phyloP scores from a whole-genome alignment of 2,113 vertebrate genomes.

The Camelus dromedarius region DNA sequence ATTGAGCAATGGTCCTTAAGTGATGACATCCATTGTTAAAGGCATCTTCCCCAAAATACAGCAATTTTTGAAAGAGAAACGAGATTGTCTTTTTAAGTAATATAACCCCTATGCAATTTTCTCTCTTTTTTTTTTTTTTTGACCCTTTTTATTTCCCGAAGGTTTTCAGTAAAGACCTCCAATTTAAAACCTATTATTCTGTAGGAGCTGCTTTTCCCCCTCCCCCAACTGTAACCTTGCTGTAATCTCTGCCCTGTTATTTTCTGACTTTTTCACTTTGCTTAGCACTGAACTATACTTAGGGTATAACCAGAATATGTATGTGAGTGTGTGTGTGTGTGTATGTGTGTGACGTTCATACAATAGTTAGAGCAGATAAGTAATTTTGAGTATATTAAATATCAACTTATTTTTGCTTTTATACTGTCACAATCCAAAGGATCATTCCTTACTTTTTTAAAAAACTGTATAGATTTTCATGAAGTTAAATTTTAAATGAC shows the following conservation, averaged over 20 bases:
- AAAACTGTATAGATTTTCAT: neutral
- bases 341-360: slow-evolving; percentile 19
- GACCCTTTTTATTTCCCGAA: slow-evolving; percentile 86
- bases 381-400: slow-evolving; percentile 57
- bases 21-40: slow-evolving; percentile 86
- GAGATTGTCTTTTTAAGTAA: slow-evolving; percentile 86
- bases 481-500: slow-evolving; percentile 5
- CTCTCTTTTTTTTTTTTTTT: slow-evolving; percentile 73
- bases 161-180: slow-evolving; percentile 87
- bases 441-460: neutral
- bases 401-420: slow-evolving; percentile 47
- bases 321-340: neutral
- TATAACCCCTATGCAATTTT: slow-evolving; percentile 83
- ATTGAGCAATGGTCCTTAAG: slow-evolving; percentile 66
- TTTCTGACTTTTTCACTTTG: slow-evolving; percentile 79
- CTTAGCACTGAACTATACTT: slow-evolving; percentile 66
- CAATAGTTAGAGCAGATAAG: neutral
- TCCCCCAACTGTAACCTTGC: slow-evolving; percentile 64
- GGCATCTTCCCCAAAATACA: slow-evolving; percentile 75
- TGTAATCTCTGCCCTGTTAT: slow-evolving; percentile 76
- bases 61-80: slow-evolving; percentile 85
- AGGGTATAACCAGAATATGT: neutral
- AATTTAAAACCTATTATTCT: slow-evolving; percentile 87
- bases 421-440: neutral
- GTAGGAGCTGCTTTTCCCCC: slow-evolving; percentile 70